Percentiles rank a stretch among this genome's conserved stretches.
Conservation (phyloP, 2,797 vertebrate species). For the Scolopax bukidnonensis region DNA sequence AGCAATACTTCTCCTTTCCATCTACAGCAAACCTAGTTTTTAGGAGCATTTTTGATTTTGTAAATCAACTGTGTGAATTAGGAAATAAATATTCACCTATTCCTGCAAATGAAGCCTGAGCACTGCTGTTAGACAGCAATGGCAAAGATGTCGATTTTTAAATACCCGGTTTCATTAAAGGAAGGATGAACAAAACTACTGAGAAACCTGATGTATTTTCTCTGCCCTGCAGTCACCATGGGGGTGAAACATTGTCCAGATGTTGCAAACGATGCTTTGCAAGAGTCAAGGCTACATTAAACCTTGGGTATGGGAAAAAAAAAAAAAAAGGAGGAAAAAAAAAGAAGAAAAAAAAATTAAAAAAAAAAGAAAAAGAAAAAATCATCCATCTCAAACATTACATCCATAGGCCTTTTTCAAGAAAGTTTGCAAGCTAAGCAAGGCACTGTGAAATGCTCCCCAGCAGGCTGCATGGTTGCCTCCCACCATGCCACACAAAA, state of each 20-base stretch:
- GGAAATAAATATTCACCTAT: background rate
- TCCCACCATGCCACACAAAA: background rate
- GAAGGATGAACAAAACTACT: background rate
- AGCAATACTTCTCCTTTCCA: background rate
- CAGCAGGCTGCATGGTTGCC: background rate
- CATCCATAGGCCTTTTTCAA: background rate
- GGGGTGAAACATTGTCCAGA: background rate
- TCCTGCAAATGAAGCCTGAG: background rate
- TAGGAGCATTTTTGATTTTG: background rate
- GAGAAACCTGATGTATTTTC: background rate
- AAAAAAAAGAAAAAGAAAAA: too few relatives aligned
- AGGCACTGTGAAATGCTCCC: background rate
- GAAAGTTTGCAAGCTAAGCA: background rate
- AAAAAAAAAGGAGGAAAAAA: too few relatives aligned
- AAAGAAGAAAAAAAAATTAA: too few relatives aligned
- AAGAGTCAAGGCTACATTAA: background rate
- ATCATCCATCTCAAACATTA: background rate
- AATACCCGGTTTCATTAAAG: background rate
- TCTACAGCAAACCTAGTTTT: background rate
- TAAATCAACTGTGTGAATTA: background rate
- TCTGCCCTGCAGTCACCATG: too few relatives aligned
- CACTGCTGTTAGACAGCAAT: background rate
- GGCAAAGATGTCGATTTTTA: background rate
- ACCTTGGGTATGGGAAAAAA: fast-evolving
- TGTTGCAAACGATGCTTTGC: background rate